Percentiles rank a stretch among this genome's conserved stretches.
Conservation (phyloP, 2,113 vertebrate species). For the Planiliza haematocheilus region DNA sequence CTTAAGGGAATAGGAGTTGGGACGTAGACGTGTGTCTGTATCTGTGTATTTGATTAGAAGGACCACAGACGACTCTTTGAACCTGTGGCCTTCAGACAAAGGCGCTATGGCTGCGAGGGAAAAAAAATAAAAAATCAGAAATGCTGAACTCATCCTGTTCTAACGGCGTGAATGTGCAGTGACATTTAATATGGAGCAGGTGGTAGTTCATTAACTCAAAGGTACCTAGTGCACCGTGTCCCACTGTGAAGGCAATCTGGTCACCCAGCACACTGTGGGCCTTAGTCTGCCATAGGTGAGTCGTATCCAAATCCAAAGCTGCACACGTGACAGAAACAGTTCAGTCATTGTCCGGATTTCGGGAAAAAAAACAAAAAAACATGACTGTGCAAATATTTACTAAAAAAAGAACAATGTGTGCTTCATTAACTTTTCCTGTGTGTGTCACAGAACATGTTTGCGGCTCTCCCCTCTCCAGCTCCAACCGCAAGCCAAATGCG, state of each 20-base stretch:
- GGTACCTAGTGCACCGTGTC: slow-evolving; percentile 58
- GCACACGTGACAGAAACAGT: slow-evolving; percentile 53
- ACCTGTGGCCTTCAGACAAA: neutral
- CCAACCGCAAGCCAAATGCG: slow-evolving; percentile 57
- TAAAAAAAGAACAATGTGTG: slow-evolving; percentile 64
- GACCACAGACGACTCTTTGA: neutral
- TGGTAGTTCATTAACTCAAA: slow-evolving; percentile 73
- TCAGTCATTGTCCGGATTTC: slow-evolving; percentile 42
- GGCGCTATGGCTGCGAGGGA: neutral
- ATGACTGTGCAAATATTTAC: slow-evolving; percentile 71
- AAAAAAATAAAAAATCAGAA: slow-evolving; percentile 26
- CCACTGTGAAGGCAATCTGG: slow-evolving; percentile 69
- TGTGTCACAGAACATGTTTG: slow-evolving; percentile 72
- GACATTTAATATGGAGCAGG: slow-evolving; percentile 66
- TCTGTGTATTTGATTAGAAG: slow-evolving; percentile 35
- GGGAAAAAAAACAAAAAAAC: slow-evolving; percentile 49
- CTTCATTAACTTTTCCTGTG: slow-evolving; percentile 67
- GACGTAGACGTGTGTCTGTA: slow-evolving; percentile 37
- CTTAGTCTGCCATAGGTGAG: slow-evolving; percentile 26
- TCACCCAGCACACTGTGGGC: slow-evolving; percentile 42
- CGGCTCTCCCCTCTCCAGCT: slow-evolving; percentile 44
- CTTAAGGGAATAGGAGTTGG: slow-evolving; percentile 24
- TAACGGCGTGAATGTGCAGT: slow-evolving; percentile 29
- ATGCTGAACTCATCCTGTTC: slow-evolving; percentile 40
- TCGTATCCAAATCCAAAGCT: slow-evolving; percentile 48